Percentiles rank a stretch among this genome's conserved stretches.
Conservation (phyloP, 2,888 invertebrate species). For the Aphidoletes aphidimyza region DNA sequence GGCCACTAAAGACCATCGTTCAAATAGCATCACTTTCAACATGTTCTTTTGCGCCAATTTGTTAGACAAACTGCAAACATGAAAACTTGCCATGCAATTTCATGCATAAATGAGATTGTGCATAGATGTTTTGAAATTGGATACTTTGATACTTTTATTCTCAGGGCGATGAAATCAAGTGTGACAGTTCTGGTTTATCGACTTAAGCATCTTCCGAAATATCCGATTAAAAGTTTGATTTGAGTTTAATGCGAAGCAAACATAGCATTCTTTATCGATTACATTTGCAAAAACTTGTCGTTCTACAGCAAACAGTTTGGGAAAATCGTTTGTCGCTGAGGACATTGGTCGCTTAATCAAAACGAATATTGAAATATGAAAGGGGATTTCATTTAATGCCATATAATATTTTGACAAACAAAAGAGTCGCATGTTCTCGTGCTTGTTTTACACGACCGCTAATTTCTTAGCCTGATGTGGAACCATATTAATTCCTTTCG, state of each 20-base stretch:
- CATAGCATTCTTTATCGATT: background rate
- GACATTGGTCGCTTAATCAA: background rate
- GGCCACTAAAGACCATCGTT: background rate
- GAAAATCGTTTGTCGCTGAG: no score
- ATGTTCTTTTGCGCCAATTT: background rate
- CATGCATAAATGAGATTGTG: no score
- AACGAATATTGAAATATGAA: conserved; percentile 18
- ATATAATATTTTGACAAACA: background rate
- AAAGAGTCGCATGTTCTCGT: background rate
- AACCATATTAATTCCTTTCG: background rate
- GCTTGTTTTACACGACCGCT: conserved; percentile 5
- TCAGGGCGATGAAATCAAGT: background rate
- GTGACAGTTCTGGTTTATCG: background rate
- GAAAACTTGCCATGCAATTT: conserved; percentile 18
- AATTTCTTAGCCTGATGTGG: background rate
- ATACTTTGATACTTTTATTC: background rate
- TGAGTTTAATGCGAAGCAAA: background rate
- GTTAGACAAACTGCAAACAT: background rate
- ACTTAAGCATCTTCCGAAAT: background rate
- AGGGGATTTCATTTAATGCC: background rate
- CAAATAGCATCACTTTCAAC: background rate
- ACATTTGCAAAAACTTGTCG: no score
- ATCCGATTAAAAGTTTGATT: background rate
- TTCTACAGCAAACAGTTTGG: no score
- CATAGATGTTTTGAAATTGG: background rate